Evolutionary conservation across 2,888 invertebrate genomes (phyloP).

Genomic region (Cosmia trapezina): DNA sequence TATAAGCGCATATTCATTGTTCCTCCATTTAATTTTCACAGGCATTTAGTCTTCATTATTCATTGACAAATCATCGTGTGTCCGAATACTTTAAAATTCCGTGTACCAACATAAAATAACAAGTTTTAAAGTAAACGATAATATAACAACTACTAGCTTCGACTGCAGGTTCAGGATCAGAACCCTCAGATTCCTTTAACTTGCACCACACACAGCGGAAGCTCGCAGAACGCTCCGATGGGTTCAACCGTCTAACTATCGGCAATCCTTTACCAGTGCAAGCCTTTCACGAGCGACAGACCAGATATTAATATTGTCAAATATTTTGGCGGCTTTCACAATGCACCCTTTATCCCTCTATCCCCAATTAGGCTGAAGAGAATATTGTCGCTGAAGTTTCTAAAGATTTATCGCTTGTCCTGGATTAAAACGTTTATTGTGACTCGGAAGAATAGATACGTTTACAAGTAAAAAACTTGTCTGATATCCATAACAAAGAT

Average conservation of each 20-base stretch:
- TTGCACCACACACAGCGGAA: slow-evolving; percentile 75
- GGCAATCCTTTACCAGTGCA: slow-evolving; percentile 86
- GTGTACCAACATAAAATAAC: not conserved
- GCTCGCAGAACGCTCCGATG: slow-evolving; percentile 76
- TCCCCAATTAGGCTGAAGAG: slow-evolving; percentile 68
- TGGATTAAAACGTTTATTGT: slow-evolving; percentile 54
- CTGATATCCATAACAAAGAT: slow-evolving; percentile 61
- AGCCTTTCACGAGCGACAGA: slow-evolving; percentile 86
- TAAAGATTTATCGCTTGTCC: slow-evolving; percentile 53
- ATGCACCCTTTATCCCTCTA: slow-evolving; percentile 71
- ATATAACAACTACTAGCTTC: not conserved
- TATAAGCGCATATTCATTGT: not conserved
- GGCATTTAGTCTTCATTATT: not conserved
- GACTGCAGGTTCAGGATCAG: not conserved
- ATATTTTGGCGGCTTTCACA: slow-evolving; percentile 83
- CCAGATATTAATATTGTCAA: slow-evolving; percentile 85
- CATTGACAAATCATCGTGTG: no score
- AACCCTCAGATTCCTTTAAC: slow-evolving; percentile 49
- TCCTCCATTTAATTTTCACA: not conserved
- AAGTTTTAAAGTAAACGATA: not conserved
- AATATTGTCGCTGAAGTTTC: slow-evolving; percentile 52
- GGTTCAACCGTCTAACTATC: slow-evolving; percentile 80
- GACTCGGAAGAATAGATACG: slow-evolving; percentile 35
- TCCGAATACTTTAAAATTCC: not conserved
- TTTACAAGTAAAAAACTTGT: slow-evolving; percentile 53